A percentile compares a stretch with the other conserved stretches of the same genome.
Evolutionary conservation across 2,113 vertebrate genomes (phyloP).

Genomic region (Centropristis striata): DNA sequence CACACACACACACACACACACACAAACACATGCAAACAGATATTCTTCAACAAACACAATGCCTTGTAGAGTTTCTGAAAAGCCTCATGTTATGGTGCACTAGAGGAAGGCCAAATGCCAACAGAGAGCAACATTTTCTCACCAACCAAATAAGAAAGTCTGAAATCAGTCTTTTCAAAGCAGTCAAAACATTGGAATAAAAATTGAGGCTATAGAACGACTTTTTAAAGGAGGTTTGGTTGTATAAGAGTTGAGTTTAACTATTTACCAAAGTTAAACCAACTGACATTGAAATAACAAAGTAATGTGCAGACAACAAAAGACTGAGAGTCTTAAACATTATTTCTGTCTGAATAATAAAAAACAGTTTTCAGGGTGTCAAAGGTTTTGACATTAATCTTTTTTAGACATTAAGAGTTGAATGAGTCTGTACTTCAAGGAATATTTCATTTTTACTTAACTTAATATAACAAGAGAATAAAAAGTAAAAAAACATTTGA

Average conservation of each 20-base stretch:
- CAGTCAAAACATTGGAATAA: neutral
- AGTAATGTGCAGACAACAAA: neutral
- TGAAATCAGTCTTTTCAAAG: neutral
- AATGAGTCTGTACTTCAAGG: neutral
- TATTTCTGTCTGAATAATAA: neutral
- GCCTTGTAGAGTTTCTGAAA: conserved; percentile 21
- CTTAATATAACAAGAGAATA: neutral
- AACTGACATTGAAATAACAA: neutral
- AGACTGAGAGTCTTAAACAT: too few species aligned
- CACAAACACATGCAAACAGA: neutral
- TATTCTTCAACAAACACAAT: neutral
- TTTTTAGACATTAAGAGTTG: neutral
- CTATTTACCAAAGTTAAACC: neutral
- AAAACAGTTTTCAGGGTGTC: neutral
- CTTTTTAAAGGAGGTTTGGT: neutral
- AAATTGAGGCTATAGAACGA: neutral
- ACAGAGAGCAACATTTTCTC: neutral
- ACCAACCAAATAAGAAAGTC: neutral
- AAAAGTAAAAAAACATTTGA: neutral
- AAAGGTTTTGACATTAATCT: neutral
- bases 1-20: neutral
- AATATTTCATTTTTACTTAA: neutral
- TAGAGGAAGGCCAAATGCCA: conserved; percentile 13
- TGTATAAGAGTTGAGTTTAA: neutral
- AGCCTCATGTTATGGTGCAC: conserved; percentile 14